Percentiles rank a stretch among this genome's conserved stretches.
phyloP scores from a whole-genome alignment of 2,888 invertebrate species.

The Dione juno region DNA sequence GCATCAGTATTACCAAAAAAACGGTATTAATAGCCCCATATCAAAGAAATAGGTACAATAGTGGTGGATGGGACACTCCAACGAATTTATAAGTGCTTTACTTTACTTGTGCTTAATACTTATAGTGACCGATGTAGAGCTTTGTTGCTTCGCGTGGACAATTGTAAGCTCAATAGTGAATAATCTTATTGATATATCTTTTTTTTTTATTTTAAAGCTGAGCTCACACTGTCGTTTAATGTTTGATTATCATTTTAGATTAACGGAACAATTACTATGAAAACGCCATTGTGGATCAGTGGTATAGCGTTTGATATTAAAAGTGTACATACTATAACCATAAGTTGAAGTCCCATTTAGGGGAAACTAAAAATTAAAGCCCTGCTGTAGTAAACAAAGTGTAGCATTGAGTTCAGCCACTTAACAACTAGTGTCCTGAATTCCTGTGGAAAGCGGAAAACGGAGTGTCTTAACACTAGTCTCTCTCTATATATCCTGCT shows the following conservation, averaged over 20 bases:
- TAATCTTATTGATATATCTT: constrained; percentile 45
- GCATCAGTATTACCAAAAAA: not conserved
- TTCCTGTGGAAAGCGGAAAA: no score
- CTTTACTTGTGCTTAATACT: constrained; percentile 12
- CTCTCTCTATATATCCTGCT: not conserved
- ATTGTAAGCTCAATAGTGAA: constrained; percentile 16
- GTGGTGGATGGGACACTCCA: constrained; percentile 25
- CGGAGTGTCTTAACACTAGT: no score
- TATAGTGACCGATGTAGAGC: constrained; percentile 33
- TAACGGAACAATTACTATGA: no score
- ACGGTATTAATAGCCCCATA: not conserved
- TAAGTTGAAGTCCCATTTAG: no score
- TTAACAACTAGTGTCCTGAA: no score
- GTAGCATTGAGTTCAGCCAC: no score
- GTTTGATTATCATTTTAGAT: no score
- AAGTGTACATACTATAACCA: no score
- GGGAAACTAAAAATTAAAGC: no score
- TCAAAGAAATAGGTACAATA: constrained; percentile 14
- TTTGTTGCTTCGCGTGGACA: constrained; percentile 19
- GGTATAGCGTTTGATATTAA: no score
- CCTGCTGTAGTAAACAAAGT: no score
- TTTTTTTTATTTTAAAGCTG: constrained; percentile 15
- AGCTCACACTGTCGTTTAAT: not conserved
- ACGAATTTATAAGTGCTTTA: constrained; percentile 28
- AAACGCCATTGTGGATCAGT: no score